Evolutionary conservation across 1,140 invertebrate species (phyloP), one percentile per base, ranked within the genome.

Genomic region (Trichogramma pretiosum): DNA sequence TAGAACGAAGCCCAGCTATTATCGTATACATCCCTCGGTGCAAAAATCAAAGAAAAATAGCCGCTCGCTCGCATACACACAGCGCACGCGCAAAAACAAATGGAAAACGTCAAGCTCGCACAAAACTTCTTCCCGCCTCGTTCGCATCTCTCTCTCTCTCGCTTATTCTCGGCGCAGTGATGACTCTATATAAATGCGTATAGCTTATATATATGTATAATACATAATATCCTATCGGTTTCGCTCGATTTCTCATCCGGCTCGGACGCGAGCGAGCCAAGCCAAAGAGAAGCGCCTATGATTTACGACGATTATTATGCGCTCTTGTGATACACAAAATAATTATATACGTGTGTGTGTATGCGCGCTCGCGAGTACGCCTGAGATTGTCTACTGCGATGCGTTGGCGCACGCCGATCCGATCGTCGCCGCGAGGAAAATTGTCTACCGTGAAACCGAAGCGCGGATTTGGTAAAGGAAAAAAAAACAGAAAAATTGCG

Each of bases 141-240:
- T 28, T 28, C 24, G 8, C 10, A 5, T 14, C 16, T 8, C 4
- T 34, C 11, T 34, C 11, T 52, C 52, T 55, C 45, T n/a, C n/a
- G n/a, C n/a, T n/a, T n/a, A n/a, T n/a, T n/a, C 48, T 46, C 50
- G 46, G 41, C 50, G 45, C 46, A 56, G 57, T 71, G 70, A 72
- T 65, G 70, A 63, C 70, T 72, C 58, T 68, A 72, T 72, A 68
- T 68, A 72, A 71, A 71, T 64, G 56, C 57, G 50, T 54, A n/a
- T n/a, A n/a, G n/a, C n/a, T n/a, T n/a, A n/a, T n/a, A n/a, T n/a
- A n/a, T n/a, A n/a, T n/a, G n/a, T n/a, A n/a, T n/a, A n/a, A n/a
- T n/a, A n/a, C n/a, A n/a, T n/a, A n/a, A n/a, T n/a, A n/a, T n/a
- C n/a, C n/a, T n/a, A n/a, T n/a, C n/a, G n/a, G n/a, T n/a, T n/a